Conservation (phyloP, 1,140 invertebrate species). For the Bombus waltoni region DNA sequence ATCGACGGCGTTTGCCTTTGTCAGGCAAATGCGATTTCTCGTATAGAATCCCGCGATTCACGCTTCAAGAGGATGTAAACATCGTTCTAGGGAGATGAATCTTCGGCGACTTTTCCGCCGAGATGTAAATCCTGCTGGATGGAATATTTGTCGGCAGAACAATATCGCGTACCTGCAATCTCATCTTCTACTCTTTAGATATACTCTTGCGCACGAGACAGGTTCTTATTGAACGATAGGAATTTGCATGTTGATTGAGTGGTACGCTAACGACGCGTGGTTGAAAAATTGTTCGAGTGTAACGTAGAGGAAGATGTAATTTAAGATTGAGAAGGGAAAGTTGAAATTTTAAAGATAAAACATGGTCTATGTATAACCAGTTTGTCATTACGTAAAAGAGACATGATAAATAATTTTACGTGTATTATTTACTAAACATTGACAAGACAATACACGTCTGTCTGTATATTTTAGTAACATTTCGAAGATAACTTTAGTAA, state of each 20-base stretch:
- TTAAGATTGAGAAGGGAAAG: neutral
- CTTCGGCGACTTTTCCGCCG: conserved; percentile 8
- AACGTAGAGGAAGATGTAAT: no score
- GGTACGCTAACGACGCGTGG: neutral
- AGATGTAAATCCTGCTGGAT: conserved; percentile 4
- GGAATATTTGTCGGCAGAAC: conserved; percentile 38
- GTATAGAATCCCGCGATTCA: conserved; percentile 8
- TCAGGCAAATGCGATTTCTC: conserved; percentile 35
- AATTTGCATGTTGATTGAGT: neutral
- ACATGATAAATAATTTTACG: no score
- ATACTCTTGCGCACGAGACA: neutral
- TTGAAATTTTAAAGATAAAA: neutral
- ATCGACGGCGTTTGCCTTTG: conserved; percentile 42
- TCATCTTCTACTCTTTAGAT: neutral
- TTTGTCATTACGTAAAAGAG: no score
- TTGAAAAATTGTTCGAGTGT: neutral
- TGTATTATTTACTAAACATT: no score
- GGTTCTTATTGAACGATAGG: neutral
- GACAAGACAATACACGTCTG: no score
- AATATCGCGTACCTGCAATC: conserved; percentile 27
- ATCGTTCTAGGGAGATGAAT: conserved; percentile 43
- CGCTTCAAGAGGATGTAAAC: conserved; percentile 36
- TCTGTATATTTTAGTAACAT: no score
- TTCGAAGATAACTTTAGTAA: no score
- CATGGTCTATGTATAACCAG: no score